Conservation (phyloP, 1,140 invertebrate species). For the Ips typographus region DNA sequence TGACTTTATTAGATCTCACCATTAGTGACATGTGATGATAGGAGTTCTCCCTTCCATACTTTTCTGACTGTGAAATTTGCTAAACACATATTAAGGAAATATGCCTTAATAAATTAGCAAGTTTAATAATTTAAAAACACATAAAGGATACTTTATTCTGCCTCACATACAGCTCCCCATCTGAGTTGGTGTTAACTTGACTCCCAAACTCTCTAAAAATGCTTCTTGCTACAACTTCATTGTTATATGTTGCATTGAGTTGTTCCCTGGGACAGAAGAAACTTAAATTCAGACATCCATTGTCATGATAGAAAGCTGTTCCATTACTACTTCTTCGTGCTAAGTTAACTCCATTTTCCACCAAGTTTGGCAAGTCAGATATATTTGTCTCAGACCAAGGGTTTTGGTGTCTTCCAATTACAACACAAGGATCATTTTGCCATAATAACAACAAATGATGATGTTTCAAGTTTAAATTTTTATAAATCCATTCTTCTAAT, state of each 20-base stretch:
- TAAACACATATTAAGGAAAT: conserved; percentile 35
- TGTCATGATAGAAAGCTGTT: conserved; percentile 94
- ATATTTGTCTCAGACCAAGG: conserved; percentile 91
- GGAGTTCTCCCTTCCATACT: conserved; percentile 77
- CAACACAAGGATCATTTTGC: conserved; percentile 90
- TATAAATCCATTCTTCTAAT: conserved; percentile 92
- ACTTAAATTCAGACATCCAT: conserved; percentile 88
- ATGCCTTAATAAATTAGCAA: neutral
- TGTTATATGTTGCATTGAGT: conserved; percentile 82
- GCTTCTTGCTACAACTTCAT: conserved; percentile 79
- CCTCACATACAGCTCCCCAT: conserved; percentile 82
- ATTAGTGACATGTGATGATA: conserved; percentile 96
- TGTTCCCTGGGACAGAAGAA: conserved; percentile 80
- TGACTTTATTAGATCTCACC: conserved; percentile 76
- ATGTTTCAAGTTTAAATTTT: conserved; percentile 76
- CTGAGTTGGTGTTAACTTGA: conserved; percentile 70
- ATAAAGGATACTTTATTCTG: conserved; percentile 74
- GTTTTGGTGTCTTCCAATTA: conserved; percentile 96
- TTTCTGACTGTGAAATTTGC: conserved; percentile 88
- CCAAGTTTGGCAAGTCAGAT: conserved; percentile 53
- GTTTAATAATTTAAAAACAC: neutral
- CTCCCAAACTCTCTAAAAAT: conserved; percentile 78
- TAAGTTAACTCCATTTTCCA: conserved; percentile 66
- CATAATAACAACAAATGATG: conserved; percentile 86
- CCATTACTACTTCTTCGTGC: conserved; percentile 94